A percentile compares a stretch with the other conserved stretches of the same genome.
Conservation (phyloP, 2,797 vertebrate genomes). For the Spheniscus humboldti region DNA sequence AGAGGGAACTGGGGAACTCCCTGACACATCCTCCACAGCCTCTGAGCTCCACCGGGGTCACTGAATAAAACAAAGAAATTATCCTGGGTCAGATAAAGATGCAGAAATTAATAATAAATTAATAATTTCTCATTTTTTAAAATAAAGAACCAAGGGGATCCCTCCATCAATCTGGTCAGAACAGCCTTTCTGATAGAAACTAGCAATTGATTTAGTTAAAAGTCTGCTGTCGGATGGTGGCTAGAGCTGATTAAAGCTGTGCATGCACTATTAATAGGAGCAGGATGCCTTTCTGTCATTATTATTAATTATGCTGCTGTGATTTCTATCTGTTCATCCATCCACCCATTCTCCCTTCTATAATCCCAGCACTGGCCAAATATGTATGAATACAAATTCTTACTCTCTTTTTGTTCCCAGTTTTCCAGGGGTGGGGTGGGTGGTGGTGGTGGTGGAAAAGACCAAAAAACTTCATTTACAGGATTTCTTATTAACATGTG, state of each 20-base stretch:
- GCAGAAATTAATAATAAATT: neutral
- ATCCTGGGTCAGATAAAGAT: neutral
- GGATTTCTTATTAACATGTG: neutral
- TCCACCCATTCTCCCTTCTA: neutral
- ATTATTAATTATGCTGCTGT: slow-evolving; percentile 51
- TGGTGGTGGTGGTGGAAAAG: too few species aligned
- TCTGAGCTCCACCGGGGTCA: neutral
- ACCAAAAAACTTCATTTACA: neutral
- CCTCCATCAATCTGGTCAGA: neutral
- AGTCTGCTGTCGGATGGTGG: neutral
- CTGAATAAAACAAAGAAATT: neutral
- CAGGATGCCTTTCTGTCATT: slow-evolving; percentile 33
- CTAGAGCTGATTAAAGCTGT: slow-evolving; percentile 39
- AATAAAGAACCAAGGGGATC: neutral
- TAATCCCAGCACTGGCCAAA: neutral
- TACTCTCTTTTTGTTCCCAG: neutral
- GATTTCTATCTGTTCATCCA: slow-evolving; percentile 38
- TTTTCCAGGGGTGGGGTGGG: neutral
- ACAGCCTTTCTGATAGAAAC: neutral
- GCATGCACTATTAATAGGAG: slow-evolving; percentile 28
- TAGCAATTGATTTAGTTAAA: neutral
- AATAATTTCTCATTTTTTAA: neutral
- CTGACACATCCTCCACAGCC: neutral
- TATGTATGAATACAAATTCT: neutral
- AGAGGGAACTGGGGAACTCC: neutral